Evolutionary conservation across 2,797 vertebrate genomes (phyloP).

Genomic region (Rhinoraja longicauda): DNA sequence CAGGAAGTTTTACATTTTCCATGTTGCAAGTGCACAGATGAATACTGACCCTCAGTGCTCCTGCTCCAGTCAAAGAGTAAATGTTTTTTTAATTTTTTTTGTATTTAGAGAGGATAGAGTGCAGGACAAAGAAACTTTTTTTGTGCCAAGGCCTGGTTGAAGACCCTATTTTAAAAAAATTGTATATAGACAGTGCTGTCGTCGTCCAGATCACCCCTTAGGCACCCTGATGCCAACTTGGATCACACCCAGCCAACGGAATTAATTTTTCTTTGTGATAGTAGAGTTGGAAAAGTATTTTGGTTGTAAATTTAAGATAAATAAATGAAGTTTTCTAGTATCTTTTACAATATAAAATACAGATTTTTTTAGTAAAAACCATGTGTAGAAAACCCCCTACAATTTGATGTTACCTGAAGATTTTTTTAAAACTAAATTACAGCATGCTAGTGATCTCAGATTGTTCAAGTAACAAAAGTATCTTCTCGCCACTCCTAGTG

Average conservation of each 20-base stretch:
- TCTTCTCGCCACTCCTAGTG: background rate
- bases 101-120: background rate
- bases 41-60: background rate
- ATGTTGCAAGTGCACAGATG: background rate
- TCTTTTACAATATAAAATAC: background rate
- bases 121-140: background rate
- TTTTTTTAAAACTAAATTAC: background rate
- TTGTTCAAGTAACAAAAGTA: background rate
- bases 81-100: background rate
- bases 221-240: background rate
- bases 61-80: background rate
- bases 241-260: conserved; percentile 4
- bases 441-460: background rate
- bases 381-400: background rate
- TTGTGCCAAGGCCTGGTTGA: background rate
- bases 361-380: background rate
- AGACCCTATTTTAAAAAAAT: background rate
- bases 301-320: conserved; percentile 26
- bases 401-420: background rate
- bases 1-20: background rate
- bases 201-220: background rate
- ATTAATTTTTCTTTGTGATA: conserved; percentile 20
- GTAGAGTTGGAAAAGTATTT: background rate
- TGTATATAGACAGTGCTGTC: background rate
- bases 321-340: background rate